These are phyloP conservation scores for Tipula vernalis DNA, from an alignment of 2,888 invertebrate species.

Conservation along the genomic window DNA sequence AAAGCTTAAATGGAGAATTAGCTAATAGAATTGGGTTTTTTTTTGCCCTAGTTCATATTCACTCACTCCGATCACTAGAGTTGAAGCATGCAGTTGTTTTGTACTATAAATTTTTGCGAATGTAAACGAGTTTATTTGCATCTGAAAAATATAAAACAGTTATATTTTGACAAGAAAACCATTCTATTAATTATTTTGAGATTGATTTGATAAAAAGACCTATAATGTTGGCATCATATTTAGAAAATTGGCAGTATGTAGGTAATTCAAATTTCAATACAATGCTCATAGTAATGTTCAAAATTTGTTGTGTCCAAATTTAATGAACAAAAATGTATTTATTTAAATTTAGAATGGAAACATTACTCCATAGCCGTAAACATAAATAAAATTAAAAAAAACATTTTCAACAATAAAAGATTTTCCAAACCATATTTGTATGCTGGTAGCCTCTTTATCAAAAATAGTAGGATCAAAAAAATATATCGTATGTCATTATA, in stretches of 20 bases:
- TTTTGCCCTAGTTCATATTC: too few species aligned
- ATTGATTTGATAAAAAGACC: too few species aligned
- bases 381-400: not conserved
- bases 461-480: not conserved
- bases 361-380: not conserved
- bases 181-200: too few species aligned
- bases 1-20: too few species aligned
- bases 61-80: too few species aligned
- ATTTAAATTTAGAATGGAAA: not conserved
- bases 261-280: not conserved
- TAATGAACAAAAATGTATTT: not conserved
- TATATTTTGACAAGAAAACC: too few species aligned
- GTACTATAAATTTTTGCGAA: too few species aligned
- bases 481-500: not conserved
- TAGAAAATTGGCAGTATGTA: not conserved
- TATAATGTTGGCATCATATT: too few species aligned
- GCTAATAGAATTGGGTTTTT: too few species aligned
- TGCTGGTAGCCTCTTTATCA: not conserved
- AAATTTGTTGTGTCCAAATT: not conserved
- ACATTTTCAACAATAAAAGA: not conserved
- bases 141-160: too few species aligned
- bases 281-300: not conserved
- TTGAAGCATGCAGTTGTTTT: too few species aligned
- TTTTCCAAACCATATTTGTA: not conserved
- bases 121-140: too few species aligned